phyloP scores from a whole-genome alignment of 2,797 vertebrate genomes.

The Pipistrellus nathusii region DNA sequence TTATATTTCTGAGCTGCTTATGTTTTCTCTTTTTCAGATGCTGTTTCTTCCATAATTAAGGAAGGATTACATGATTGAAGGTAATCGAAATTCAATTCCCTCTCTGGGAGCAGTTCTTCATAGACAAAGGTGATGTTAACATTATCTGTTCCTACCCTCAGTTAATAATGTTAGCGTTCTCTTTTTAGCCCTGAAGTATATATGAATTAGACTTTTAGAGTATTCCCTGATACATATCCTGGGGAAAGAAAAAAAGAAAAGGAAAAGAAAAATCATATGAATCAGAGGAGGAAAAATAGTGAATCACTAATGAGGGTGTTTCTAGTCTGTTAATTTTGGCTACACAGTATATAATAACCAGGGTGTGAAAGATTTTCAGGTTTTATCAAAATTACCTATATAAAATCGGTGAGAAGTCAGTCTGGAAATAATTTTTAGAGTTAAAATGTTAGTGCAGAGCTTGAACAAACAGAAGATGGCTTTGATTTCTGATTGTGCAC shows the following conservation, averaged over 20 bases:
- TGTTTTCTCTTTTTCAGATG: constrained; percentile 7
- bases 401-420: constrained; percentile 31
- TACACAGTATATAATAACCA: not conserved
- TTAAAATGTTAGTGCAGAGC: not conserved
- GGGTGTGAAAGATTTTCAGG: not conserved
- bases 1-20: not conserved
- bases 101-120: not conserved
- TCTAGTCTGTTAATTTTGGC: not conserved
- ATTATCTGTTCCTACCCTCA: not conserved
- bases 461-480: not conserved
- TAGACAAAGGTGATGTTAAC: not conserved
- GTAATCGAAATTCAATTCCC: not conserved
- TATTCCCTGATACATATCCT: not conserved
- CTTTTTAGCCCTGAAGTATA: not conserved
- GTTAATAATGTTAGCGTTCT: not conserved
- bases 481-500: not conserved
- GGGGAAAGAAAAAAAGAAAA: too few relatives aligned
- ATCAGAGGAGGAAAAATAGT: not conserved
- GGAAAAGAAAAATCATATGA: not conserved
- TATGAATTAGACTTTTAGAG: not conserved
- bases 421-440: not conserved
- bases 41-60: not conserved
- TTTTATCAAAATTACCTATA: not conserved
- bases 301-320: not conserved
- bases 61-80: not conserved